Conservation (phyloP, 2,113 vertebrate species). For the Cryptotis parvus region DNA sequence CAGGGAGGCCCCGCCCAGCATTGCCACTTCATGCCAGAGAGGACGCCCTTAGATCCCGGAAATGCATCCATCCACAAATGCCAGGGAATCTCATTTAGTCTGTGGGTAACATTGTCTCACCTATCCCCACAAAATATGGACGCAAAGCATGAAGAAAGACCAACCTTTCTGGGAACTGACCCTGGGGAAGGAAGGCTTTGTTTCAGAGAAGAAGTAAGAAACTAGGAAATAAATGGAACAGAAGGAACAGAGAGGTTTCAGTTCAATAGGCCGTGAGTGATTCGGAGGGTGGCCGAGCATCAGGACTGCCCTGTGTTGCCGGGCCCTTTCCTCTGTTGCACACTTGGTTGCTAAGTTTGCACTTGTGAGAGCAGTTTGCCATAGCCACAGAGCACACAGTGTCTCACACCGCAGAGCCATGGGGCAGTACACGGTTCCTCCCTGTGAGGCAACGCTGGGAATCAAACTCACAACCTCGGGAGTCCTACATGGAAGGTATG, state of each 20-base stretch:
- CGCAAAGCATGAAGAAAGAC: too few relatives aligned
- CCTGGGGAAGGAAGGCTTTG: background rate
- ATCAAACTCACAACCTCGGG: too few relatives aligned
- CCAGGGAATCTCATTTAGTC: background rate
- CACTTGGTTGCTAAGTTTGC: too few relatives aligned
- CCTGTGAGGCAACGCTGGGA: too few relatives aligned
- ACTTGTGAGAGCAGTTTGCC: too few relatives aligned
- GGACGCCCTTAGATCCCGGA: background rate
- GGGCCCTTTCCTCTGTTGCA: background rate
- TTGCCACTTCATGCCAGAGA: background rate
- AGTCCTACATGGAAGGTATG: too few relatives aligned
- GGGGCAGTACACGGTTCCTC: too few relatives aligned
- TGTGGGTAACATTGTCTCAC: too few relatives aligned
- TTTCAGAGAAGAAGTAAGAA: background rate
- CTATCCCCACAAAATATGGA: background rate
- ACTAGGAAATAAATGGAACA: background rate
- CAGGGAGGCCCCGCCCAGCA: background rate
- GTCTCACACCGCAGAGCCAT: too few relatives aligned
- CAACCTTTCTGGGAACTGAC: background rate
- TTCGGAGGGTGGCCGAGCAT: background rate
- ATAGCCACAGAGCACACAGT: too few relatives aligned
- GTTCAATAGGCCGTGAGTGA: background rate
- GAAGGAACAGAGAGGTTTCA: slow-evolving; percentile 12
- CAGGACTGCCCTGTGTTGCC: background rate
- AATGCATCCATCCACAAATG: background rate